Evolutionary conservation across 2,113 vertebrate genomes (phyloP).

Genomic region (Varanus komodoensis): DNA sequence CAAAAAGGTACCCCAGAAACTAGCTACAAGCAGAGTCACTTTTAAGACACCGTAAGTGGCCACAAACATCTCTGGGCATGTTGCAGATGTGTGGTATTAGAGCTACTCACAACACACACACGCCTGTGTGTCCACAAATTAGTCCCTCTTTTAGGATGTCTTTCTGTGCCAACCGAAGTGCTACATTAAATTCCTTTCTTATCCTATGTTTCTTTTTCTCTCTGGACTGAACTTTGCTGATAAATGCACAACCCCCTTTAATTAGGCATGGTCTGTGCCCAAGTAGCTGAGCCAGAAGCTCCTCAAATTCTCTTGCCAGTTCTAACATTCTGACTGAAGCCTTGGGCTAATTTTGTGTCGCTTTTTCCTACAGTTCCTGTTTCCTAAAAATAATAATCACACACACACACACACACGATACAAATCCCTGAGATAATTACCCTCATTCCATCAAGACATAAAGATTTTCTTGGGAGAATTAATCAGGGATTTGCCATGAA

Average conservation of each 20-base stretch:
- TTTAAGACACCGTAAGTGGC: neutral
- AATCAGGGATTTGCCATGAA: neutral
- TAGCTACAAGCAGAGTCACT: neutral
- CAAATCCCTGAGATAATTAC: conserved; percentile 14
- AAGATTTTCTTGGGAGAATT: conserved; percentile 16
- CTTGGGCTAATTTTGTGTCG: conserved; percentile 3
- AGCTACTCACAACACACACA: neutral
- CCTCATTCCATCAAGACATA: neutral
- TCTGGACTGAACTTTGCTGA: conserved; percentile 14
- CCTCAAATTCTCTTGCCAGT: conserved; percentile 20
- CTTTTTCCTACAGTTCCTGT: neutral
- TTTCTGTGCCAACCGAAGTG: neutral
- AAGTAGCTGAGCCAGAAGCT: conserved; percentile 12
- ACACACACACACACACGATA: neutral
- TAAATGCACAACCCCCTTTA: conserved; percentile 17
- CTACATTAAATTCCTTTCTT: neutral
- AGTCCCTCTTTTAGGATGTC: neutral
- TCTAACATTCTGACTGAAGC: conserved; percentile 24
- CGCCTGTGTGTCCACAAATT: no score
- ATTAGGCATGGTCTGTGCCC: conserved; percentile 25
- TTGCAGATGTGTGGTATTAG: neutral
- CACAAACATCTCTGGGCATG: neutral
- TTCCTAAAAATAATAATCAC: conserved; percentile 6
- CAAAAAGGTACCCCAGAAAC: neutral
- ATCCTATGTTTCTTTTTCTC: neutral